Conservation (phyloP, 2,888 invertebrate genomes). For the Dichetophora obliterata region DNA sequence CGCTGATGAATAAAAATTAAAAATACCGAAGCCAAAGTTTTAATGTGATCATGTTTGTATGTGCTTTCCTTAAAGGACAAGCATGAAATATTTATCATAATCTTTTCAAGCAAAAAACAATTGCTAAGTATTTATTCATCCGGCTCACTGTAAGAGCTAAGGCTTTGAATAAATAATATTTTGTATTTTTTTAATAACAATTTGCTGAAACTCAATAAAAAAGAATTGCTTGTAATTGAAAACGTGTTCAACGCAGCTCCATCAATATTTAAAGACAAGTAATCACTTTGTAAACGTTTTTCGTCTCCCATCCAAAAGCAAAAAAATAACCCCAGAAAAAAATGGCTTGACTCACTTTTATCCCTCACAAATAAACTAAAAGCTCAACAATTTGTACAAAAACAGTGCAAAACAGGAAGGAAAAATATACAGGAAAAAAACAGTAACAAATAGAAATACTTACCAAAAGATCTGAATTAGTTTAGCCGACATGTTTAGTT, state of each 20-base stretch:
- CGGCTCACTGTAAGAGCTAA: no score
- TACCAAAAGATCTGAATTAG: slow-evolving; percentile 21
- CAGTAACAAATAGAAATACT: neutral
- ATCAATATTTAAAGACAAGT: slow-evolving; percentile 66
- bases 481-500: slow-evolving; percentile 43
- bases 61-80: no score
- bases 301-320: slow-evolving; percentile 32
- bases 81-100: no score
- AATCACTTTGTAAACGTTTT: slow-evolving; percentile 65
- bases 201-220: no score
- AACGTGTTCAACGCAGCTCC: slow-evolving; percentile 63
- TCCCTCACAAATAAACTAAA: slow-evolving; percentile 30
- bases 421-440: neutral
- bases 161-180: no score
- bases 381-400: slow-evolving; percentile 40
- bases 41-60: no score
- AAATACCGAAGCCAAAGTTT: no score
- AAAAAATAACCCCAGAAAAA: slow-evolving; percentile 15
- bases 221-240: slow-evolving; percentile 54
- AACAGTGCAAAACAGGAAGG: neutral
- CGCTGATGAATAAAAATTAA: no score
- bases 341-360: neutral
- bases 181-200: no score
- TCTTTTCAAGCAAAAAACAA: no score
- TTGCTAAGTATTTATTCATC: no score